A percentile compares a stretch with the other conserved stretches of the same genome.
Conservation (phyloP, 2,888 invertebrate species). For the Mycalesis mineus region DNA sequence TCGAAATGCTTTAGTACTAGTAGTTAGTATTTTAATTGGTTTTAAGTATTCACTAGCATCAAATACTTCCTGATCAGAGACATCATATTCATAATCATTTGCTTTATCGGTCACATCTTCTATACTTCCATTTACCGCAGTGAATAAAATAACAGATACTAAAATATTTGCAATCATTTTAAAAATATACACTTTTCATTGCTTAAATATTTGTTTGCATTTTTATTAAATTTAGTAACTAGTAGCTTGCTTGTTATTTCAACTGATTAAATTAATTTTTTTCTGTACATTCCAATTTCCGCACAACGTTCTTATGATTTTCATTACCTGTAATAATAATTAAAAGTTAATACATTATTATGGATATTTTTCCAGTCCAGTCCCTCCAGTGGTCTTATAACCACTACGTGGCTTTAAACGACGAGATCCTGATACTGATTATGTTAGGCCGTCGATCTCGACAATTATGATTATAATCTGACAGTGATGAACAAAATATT, state of each 20-base stretch:
- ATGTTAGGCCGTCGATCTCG: no score
- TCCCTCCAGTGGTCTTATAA: no score
- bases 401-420: no score
- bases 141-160: neutral
- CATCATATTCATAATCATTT: conserved; percentile 3
- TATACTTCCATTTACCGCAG: neutral
- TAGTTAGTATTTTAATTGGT: conserved; percentile 15
- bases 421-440: no score
- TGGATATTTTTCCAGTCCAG: no score
- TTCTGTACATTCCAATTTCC: conserved; percentile 22
- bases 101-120: conserved; percentile 10
- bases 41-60: conserved; percentile 14
- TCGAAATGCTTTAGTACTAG: conserved; percentile 22
- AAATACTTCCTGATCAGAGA: conserved; percentile 1
- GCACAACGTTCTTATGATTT: conserved; percentile 9
- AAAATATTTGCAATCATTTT: conserved; percentile 1
- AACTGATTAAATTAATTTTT: conserved; percentile 17
- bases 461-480: no score
- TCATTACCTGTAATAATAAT: conserved; percentile 24
- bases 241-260: neutral
- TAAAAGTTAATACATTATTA: conserved; percentile 1
- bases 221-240: neutral
- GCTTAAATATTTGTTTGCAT: neutral
- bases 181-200: neutral
- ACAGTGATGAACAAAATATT: no score